Conservation (phyloP, 2,797 vertebrate species). For the Cryptoblepharus egeriae region DNA sequence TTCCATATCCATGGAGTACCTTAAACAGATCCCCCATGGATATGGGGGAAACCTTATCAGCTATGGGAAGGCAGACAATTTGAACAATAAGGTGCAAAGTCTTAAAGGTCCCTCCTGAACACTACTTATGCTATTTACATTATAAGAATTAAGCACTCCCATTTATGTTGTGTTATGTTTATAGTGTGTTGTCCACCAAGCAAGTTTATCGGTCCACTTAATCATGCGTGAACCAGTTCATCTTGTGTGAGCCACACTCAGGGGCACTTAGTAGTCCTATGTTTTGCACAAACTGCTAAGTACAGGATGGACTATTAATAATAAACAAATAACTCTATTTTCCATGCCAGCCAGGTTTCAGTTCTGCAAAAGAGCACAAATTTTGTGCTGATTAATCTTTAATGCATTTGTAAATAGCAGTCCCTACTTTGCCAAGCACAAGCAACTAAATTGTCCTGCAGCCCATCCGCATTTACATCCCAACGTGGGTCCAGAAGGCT, state of each 20-base stretch:
- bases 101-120: too few species aligned
- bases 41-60: too few species aligned
- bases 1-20: too few species aligned
- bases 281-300: conserved; percentile 58
- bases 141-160: too few species aligned
- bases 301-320: conserved; percentile 79
- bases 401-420: conserved; percentile 83
- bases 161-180: too few species aligned
- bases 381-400: conserved; percentile 86
- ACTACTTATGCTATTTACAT: too few species aligned
- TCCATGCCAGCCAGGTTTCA: conserved; percentile 75
- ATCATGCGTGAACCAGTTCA: conserved; percentile 67
- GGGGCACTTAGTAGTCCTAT: conserved; percentile 65
- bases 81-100: too few species aligned
- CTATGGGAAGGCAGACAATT: too few species aligned
- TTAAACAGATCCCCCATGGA: too few species aligned
- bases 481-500: conserved; percentile 67
- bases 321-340: conserved; percentile 82
- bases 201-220: conserved; percentile 62
- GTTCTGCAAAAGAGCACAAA: conserved; percentile 76
- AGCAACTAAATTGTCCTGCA: conserved; percentile 71
- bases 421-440: conserved; percentile 67
- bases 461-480: conserved; percentile 72
- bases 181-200: neutral
- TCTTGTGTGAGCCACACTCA: conserved; percentile 63